These are phyloP conservation scores for Chlamydotis undulata DNA, from an alignment of 2,113 vertebrate species.

Conservation along the genomic window DNA sequence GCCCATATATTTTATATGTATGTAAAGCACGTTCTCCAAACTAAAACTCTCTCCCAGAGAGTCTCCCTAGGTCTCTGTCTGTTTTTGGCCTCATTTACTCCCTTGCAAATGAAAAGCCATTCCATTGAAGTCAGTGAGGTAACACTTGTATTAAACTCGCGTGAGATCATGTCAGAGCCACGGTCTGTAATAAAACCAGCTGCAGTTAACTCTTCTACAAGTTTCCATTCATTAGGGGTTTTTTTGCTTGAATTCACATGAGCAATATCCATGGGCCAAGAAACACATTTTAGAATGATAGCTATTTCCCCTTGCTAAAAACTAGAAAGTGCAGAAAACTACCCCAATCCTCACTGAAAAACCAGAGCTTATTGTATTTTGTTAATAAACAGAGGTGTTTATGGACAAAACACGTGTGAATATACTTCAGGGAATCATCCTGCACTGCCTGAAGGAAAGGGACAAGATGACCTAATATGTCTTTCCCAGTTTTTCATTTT, in stretches of 20 bases:
- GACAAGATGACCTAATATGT: not conserved
- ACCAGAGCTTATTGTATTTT: conserved; percentile 19
- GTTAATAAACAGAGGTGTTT: conserved; percentile 66
- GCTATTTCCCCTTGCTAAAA: conserved; percentile 35
- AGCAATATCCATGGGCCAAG: conserved; percentile 12
- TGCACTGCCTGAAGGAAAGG: not conserved
- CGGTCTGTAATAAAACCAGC: conserved; percentile 45
- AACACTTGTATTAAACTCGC: not conserved
- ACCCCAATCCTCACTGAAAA: not conserved
- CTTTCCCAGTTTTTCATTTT: not conserved
- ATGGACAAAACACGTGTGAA: conserved; percentile 52
- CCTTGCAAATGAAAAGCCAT: not conserved
- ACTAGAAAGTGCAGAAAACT: not conserved
- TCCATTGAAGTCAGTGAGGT: conserved; percentile 18
- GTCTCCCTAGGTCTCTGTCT: conserved; percentile 11
- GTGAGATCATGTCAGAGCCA: conserved; percentile 53
- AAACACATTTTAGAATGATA: conserved; percentile 50
- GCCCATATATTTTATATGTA: not conserved
- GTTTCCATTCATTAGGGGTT: conserved; percentile 59
- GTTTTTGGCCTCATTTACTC: conserved; percentile 43
- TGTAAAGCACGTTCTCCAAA: not conserved
- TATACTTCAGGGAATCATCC: not conserved
- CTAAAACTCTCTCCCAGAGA: conserved; percentile 3
- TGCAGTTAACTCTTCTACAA: conserved; percentile 25
- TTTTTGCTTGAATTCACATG: conserved; percentile 29